These are phyloP conservation scores for Gyps fulvus DNA, from an alignment of 2,113 vertebrate species.

Conservation along the genomic window DNA sequence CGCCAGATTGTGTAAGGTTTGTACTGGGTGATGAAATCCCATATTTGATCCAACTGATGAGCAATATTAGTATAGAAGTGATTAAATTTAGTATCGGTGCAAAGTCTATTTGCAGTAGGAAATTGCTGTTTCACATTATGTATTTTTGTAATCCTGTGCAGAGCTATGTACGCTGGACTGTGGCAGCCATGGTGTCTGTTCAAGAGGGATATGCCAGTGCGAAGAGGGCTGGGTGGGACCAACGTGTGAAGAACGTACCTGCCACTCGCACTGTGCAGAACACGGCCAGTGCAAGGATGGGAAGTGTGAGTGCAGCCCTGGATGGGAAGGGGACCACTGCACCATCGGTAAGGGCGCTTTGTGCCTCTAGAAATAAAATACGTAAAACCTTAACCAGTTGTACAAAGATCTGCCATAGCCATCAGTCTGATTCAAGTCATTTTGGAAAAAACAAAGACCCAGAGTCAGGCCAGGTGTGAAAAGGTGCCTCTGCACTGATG, in stretches of 20 bases:
- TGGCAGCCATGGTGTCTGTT: conserved; percentile 89
- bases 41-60: neutral
- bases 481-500: neutral
- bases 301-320: conserved; percentile 93
- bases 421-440: neutral
- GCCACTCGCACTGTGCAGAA: conserved; percentile 90
- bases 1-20: neutral
- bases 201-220: conserved; percentile 89
- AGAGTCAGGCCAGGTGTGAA: neutral
- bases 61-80: neutral
- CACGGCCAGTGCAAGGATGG: conserved; percentile 95
- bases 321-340: conserved; percentile 98
- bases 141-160: conserved; percentile 3
- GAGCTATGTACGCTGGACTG: conserved; percentile 93
- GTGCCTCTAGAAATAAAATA: neutral
- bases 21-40: neutral
- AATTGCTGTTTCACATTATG: neutral
- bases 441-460: neutral
- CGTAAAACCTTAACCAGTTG: neutral
- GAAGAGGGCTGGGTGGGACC: conserved; percentile 93
- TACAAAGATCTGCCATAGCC: neutral
- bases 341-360: conserved; percentile 86
- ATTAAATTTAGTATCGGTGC: neutral
- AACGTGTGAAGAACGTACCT: conserved; percentile 88
- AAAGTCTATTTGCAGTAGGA: neutral